Evolutionary conservation across 92 coral and sea anemone species (phyloP).

Genomic region (Siderastrea siderea): DNA sequence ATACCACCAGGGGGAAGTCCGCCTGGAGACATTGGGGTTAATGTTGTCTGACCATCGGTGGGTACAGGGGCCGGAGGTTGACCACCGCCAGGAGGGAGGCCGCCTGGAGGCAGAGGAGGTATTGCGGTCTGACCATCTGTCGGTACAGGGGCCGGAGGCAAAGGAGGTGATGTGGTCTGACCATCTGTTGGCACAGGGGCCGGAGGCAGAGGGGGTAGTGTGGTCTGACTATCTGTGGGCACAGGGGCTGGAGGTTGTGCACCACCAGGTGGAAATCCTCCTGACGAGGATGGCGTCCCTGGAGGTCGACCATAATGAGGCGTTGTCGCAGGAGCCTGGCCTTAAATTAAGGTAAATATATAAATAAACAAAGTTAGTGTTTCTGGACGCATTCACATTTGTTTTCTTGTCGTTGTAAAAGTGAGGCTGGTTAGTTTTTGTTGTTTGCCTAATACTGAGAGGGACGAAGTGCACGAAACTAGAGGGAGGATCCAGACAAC

Average conservation of each 20-base stretch:
- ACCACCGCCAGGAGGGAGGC: neutral
- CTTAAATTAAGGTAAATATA: neutral
- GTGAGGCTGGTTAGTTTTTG: too few species aligned
- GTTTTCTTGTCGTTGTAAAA: too few species aligned
- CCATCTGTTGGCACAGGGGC: neutral
- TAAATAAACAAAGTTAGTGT: too few species aligned
- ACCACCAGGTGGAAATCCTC: neutral
- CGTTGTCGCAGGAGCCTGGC: neutral
- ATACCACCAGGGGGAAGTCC: too few species aligned
- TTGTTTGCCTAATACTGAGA: too few species aligned
- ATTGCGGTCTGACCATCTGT: neutral
- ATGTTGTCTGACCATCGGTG: too few species aligned
- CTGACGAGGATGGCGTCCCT: neutral
- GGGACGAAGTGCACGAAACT: too few species aligned
- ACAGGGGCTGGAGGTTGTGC: neutral
- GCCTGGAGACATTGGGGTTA: too few species aligned
- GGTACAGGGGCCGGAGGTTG: neutral
- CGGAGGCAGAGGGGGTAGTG: neutral
- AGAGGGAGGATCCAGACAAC: too few species aligned
- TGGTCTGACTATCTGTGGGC: too few species aligned
- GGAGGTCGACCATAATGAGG: constrained; percentile 10
- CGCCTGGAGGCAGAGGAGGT: neutral
- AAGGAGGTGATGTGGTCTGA: too few species aligned
- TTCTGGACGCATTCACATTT: too few species aligned
- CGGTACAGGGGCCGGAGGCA: neutral